Base-by-base conservation (phyloP, 2,888 invertebrate species). In the Altica lythri region DNA sequence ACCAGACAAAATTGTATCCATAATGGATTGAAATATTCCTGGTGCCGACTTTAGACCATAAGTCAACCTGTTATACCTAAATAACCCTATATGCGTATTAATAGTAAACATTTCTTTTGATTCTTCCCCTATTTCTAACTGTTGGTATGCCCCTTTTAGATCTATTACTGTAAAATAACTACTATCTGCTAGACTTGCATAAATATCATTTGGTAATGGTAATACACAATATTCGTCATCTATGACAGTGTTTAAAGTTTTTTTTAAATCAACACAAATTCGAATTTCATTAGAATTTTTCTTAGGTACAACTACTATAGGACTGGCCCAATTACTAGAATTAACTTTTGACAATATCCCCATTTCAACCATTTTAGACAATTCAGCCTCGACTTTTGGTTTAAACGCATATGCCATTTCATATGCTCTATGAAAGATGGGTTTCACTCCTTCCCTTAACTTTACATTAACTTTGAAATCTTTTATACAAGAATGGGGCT, bases 261-360 rank as follows among this genome's bases (percentile, higher is more conserved):
- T 57, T 62, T 70, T 56, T 48, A 66, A 69, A 63, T 75, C 47
- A 9, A 47, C 47, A 37, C 45, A 45, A 8, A 34, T 34, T 44
- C 71, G 42, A 4, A 69, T 55, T 3, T 57, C 50, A 43, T 49
- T 37, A 10, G 55, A 50, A 42, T 64, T 60, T 37, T 46, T 57
- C 42, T 72, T 70, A 30, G 63, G 66, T 2, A 70, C 69, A 27
- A 68, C 56, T 1, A 71, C 68, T 2, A 72, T 66, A 4, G 71
- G 71, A 50, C 62, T 61, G 9, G 67, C 67, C 66, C 65, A 70
- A 16, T 63, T 55, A 38, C 58, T 62, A 59, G 49, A 45, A 46
- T 40, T 53, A 30, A 68, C 53, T 38, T 62, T 58, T 10, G 17
- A 27, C 19, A 69, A 47, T 12, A 66, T 59, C 10, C 62, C 61